phyloP scores from a whole-genome alignment of 2,888 invertebrate species.

The Rhagium mordax region DNA sequence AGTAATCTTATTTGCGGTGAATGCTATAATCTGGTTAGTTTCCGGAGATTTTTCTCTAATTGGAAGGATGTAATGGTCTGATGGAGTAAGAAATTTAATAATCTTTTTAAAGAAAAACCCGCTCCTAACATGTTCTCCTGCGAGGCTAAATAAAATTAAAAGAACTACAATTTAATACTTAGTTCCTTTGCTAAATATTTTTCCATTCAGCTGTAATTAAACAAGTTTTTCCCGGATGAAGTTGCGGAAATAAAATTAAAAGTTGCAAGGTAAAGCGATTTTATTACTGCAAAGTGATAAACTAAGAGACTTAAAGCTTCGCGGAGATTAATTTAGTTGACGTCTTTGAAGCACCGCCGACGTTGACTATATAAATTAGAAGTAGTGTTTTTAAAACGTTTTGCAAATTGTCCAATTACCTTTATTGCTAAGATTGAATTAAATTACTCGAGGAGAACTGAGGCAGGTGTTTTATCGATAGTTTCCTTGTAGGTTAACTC shows the following conservation, averaged over 20 bases:
- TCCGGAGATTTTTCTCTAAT: conserved; percentile 14
- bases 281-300: background rate
- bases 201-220: background rate
- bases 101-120: background rate
- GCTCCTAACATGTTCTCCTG: background rate
- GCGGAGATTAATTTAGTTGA: background rate
- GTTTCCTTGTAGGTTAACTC: too few species aligned
- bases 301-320: background rate
- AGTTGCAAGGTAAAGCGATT: background rate
- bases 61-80: background rate
- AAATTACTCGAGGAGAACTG: background rate
- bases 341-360: background rate
- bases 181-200: background rate
- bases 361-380: background rate
- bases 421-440: background rate
- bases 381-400: background rate
- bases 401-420: background rate
- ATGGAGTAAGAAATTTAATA: background rate
- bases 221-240: background rate
- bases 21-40: background rate
- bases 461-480: background rate
- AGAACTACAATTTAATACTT: conserved; percentile 5
- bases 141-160: background rate
- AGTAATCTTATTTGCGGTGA: background rate
- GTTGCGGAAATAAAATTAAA: background rate